Evolutionary conservation across 2,797 vertebrate species (phyloP).

Genomic region (Kryptopterus vitreolus): DNA sequence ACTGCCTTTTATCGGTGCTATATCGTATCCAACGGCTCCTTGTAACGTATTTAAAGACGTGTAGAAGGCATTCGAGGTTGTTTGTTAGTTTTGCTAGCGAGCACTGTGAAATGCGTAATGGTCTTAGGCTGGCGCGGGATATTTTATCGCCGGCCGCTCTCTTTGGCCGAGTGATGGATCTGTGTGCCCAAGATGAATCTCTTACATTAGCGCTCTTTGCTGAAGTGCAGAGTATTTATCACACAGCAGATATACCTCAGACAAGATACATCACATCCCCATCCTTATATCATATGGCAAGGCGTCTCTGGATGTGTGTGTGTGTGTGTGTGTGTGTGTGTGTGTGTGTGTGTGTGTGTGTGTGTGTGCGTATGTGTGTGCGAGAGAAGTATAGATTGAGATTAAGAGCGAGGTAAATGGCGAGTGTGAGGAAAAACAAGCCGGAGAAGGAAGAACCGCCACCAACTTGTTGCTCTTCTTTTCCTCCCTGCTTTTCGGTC

Average conservation of each 20-base stretch:
- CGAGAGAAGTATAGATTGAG: background rate
- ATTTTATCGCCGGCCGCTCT: constrained; percentile 26
- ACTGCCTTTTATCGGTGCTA: background rate
- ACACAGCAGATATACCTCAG: constrained; percentile 50
- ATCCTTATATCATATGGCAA: constrained; percentile 14
- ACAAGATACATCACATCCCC: constrained; percentile 51
- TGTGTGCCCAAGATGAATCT: constrained; percentile 49
- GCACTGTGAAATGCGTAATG: constrained; percentile 1
- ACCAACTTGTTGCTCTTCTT: constrained; percentile 30
- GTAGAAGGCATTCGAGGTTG: constrained; percentile 5
- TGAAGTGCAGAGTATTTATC: constrained; percentile 57
- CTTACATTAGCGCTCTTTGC: constrained; percentile 53
- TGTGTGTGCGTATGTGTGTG: background rate
- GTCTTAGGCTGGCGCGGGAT: constrained; percentile 8
- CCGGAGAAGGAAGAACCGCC: background rate
- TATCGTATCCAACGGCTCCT: too few species aligned
- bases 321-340: too few species aligned
- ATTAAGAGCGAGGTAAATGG: constrained; percentile 5
- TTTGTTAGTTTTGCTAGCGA: constrained; percentile 32
- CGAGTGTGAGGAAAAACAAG: constrained; percentile 16
- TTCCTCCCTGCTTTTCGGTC: constrained; percentile 36
- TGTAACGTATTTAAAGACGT: background rate
- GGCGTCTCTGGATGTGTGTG: background rate
- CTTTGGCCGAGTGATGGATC: constrained; percentile 41
- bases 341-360: background rate